Conservation (phyloP, 1,140 invertebrate species). For the Cydia strobilella region DNA sequence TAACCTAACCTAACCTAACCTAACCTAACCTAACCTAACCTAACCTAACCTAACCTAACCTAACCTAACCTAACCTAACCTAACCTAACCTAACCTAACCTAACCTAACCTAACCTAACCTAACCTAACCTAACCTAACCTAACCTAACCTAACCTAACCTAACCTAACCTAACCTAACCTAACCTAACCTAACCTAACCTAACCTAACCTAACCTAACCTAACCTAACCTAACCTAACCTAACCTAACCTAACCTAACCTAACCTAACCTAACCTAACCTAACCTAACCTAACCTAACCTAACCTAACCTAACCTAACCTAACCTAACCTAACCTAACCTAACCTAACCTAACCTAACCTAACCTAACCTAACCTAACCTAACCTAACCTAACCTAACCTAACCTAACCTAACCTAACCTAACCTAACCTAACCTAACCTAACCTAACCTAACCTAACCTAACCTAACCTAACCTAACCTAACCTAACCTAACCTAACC, state of each 20-base stretch:
- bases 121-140: slow-evolving; percentile 55
- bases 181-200: slow-evolving; percentile 37
- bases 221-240: no score
- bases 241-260: no score
- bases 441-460: slow-evolving; percentile 44
- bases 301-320: no score
- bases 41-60: slow-evolving; percentile 44
- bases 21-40: slow-evolving; percentile 49
- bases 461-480: slow-evolving; percentile 49
- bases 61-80: slow-evolving; percentile 56
- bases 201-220: no score
- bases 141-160: slow-evolving; percentile 58
- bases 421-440: no score
- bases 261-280: no score
- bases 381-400: no score
- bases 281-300: no score
- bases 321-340: no score
- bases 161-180: slow-evolving; percentile 52
- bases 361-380: no score
- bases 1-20: slow-evolving; percentile 52
- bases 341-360: not conserved
- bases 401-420: no score
- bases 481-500: slow-evolving; percentile 48
- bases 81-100: slow-evolving; percentile 46
- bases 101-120: no score